phyloP scores from a whole-genome alignment of 2,113 vertebrate species.

The Chelonoidis abingdonii region DNA sequence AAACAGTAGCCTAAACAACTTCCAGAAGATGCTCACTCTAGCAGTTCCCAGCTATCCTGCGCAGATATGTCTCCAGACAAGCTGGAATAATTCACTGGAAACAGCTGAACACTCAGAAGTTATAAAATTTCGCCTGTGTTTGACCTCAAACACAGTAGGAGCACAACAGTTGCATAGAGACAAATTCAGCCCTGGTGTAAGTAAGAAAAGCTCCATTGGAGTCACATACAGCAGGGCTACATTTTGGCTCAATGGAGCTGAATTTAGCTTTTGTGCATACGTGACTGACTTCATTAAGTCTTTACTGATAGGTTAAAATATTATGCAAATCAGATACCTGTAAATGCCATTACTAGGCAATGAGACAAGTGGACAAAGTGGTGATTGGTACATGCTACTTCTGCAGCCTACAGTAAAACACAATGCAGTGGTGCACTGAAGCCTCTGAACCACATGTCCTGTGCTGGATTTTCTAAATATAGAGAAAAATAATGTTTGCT shows the following conservation, averaged over 20 bases:
- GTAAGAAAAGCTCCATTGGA: not conserved
- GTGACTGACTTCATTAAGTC: not conserved
- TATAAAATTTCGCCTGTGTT: not conserved
- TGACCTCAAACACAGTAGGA: not conserved
- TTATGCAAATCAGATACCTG: not conserved
- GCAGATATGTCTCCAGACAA: not conserved
- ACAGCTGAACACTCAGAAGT: not conserved
- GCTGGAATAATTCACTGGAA: not conserved
- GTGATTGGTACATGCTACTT: not conserved
- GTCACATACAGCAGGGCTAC: not conserved
- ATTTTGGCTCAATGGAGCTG: not conserved
- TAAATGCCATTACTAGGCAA: not conserved
- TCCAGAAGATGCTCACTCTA: not conserved
- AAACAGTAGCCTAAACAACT: not conserved
- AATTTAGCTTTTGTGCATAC: not conserved
- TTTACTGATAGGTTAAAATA: not conserved
- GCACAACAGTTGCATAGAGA: not conserved
- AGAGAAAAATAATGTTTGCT: not conserved
- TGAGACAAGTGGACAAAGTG: not conserved
- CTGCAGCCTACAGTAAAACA: not conserved
- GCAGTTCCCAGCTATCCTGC: not conserved
- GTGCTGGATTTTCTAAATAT: not conserved
- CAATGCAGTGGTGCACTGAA: not conserved
- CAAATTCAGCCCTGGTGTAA: not conserved
- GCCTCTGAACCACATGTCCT: not conserved